These are phyloP conservation scores for Acromyrmex charruanus DNA, from an alignment of 1,140 invertebrate genomes.

Conservation along the genomic window DNA sequence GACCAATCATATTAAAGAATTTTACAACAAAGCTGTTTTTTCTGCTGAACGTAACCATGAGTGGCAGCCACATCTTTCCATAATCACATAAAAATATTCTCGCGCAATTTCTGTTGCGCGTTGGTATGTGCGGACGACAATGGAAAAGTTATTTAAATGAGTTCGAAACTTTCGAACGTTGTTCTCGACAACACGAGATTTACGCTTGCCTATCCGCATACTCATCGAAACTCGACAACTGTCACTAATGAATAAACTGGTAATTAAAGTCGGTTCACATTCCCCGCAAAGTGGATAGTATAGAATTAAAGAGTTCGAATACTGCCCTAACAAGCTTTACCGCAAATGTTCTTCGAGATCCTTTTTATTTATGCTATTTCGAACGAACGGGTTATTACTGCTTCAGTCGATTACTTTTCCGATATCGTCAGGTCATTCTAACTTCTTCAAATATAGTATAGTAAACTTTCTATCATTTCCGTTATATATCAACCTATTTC, in stretches of 20 bases:
- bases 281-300: not conserved
- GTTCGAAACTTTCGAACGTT: slow-evolving; percentile 30
- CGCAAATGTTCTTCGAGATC: not conserved
- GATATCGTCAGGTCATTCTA: not conserved
- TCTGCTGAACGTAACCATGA: not conserved
- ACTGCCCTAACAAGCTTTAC: not conserved
- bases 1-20: no score
- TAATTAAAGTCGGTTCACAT: slow-evolving; percentile 20
- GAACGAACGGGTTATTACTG: not conserved
- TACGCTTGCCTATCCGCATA: slow-evolving; percentile 3
- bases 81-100: slow-evolving; percentile 41
- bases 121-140: not conserved
- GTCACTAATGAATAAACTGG: slow-evolving; percentile 44
- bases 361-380: slow-evolving; percentile 6
- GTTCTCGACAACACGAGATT: slow-evolving; percentile 1
- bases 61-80: not conserved
- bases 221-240: slow-evolving; percentile 27
- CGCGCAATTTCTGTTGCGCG: not conserved
- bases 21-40: no score
- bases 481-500: not conserved
- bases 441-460: not conserved
- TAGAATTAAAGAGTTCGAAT: slow-evolving; percentile 17
- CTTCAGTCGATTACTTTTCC: not conserved
- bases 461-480: not conserved
- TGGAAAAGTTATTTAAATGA: slow-evolving; percentile 41